Base-by-base conservation (phyloP, 2,888 invertebrate species). In the Drosophila maculinotata region DNA sequence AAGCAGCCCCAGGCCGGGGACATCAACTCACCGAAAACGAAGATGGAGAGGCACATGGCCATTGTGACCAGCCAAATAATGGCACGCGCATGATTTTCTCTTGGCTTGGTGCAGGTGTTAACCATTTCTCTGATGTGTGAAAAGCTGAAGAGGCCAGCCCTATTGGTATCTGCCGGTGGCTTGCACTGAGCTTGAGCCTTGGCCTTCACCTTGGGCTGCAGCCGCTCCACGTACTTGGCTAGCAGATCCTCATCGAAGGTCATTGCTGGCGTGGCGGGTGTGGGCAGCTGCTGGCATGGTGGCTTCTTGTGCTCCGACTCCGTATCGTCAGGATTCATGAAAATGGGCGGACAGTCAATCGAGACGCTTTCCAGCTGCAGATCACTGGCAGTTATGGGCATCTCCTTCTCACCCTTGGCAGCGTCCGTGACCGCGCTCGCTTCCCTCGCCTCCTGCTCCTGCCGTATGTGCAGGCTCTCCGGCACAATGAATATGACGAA, bases 21-120 rank as follows among this genome's bases (percentile, higher is more conserved):
- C 31, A 45, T 17, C 7, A 36, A 72, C 82, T 77, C 45, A 91
- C 90, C 88, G 14, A 90, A 76, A n/a, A 89, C 88, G 51, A 91
- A 91, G 38, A 91, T 87, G 14, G 82, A 78, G 28, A 90, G 67
- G 33, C 89, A 89, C 73, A 91, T 87, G 28, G 85, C 81, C 14
- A 85, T 49, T 7, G 91, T 91, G 53, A 89, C 84, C 5, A 91
- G 70, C 90, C 90, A 90, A 49, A 91, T 89, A 7, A 91, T 90
- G 2, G 86, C 67, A 8, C 91, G 89, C 49, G 89, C 90, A 44
- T 89, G 86, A 70, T 83, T 80, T 7, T 88, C 83, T n/a, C 91
- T 87, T 10, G 65, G 60, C 52, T 90, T 90, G 28, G 89, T 85
- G 52, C 90, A 91, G 23, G 91, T 91, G 28, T 52, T 74, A 57